Base-by-base conservation (phyloP, 2,797 vertebrate genomes). In the Glyptemys insculpta region DNA sequence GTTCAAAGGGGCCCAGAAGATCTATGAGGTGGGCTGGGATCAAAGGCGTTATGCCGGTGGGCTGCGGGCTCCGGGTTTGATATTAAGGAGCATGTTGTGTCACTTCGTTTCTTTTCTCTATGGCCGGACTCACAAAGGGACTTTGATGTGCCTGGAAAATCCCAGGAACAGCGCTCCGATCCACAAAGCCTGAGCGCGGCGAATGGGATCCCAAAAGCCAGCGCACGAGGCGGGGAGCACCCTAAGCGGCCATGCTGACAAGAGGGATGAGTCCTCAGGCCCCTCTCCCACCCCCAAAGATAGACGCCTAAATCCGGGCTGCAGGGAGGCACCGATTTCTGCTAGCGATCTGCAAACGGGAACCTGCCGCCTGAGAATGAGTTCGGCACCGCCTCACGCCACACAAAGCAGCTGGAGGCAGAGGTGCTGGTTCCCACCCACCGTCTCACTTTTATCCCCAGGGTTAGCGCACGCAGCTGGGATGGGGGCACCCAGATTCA, bases 1-100 rank as follows among this genome's bases (percentile, higher is more conserved):
- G 93, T 94, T 95, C 94, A 96, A 87, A 93, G 79, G 62, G 89
- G 62, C 72, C 23, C 2, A 0, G 85, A 74, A 93, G 94, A 95
- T 62, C 0, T 47, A 65, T 62, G 88, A 83, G 81, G 53, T 50
- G 56, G 80, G 93, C 83, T 89, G 25, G 96, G 91, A 78, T 86
- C 59, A n/a, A 14, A 41, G 86, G 5, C 18, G 9, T 53, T 15
- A 5, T 79, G 47, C 37, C 2, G 2, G 78, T 8, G 41, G 57
- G 50, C 57, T 34, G 31, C 29, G 10, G n/a, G 12, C 57, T 78
- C n/a, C 49, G 27, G n/a, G 37, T 41, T 76, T 25, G 72, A 44
- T 44, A 27, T 27, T 25, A 27, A 44, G 37, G 41, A 41, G 41
- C 37, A 37, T 8, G 59, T 31, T 7, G 27, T n/a, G 34, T n/a